Evolutionary conservation across 2,113 vertebrate species (phyloP).

Genomic region (Neodontobutis hainanensis): DNA sequence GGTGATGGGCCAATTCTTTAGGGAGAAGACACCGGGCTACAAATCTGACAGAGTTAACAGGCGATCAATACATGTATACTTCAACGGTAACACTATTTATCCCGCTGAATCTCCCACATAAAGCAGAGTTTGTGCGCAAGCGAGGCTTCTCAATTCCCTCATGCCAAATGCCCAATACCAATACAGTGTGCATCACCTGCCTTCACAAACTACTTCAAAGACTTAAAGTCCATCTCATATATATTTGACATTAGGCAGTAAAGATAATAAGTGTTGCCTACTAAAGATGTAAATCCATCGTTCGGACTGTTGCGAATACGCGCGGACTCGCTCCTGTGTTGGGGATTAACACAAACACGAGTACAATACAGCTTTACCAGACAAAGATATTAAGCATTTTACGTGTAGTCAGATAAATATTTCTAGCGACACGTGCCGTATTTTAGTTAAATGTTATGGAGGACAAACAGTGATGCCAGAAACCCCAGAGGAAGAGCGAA

Average conservation of each 20-base stretch:
- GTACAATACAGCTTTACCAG: neutral
- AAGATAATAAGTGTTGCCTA: constrained; percentile 11
- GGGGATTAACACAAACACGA: constrained; percentile 20
- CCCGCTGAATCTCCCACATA: constrained; percentile 34
- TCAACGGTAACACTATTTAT: constrained; percentile 36
- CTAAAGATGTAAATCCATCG: neutral
- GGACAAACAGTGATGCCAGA: constrained; percentile 35
- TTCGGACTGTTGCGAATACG: constrained; percentile 38
- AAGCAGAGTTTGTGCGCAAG: constrained; percentile 28
- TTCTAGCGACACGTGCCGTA: neutral
- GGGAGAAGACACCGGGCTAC: neutral
- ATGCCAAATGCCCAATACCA: constrained; percentile 27
- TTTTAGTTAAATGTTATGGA: constrained; percentile 8
- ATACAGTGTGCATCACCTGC: constrained; percentile 6
- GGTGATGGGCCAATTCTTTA: constrained; percentile 11
- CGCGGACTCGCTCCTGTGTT: constrained; percentile 28
- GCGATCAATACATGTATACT: constrained; percentile 28
- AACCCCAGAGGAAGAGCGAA: constrained; percentile 12
- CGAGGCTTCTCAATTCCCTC: constrained; percentile 42
- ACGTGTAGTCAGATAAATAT: constrained; percentile 3
- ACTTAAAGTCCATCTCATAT: neutral
- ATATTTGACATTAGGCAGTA: neutral
- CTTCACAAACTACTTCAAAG: constrained; percentile 2
- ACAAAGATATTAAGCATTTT: neutral
- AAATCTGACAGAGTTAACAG: constrained; percentile 23